Conservation (phyloP, 1,140 invertebrate genomes). For the Aphidius ervi region DNA sequence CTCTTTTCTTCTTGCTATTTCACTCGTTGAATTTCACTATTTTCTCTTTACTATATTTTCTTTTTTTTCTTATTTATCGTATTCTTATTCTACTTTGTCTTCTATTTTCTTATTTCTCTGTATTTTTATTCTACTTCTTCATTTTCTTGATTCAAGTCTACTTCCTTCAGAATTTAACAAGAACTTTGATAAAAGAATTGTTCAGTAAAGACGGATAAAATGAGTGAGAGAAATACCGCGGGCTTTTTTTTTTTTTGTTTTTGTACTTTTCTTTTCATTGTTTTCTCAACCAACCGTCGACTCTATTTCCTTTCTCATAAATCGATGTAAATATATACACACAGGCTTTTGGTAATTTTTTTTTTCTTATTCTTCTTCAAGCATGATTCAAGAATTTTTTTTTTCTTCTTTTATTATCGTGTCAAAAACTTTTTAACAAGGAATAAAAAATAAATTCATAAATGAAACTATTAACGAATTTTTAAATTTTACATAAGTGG, state of each 20-base stretch:
- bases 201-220: not conserved
- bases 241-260: not conserved
- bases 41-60: not conserved
- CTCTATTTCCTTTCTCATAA: conserved; percentile 16
- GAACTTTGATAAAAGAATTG: too few relatives aligned
- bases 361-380: not conserved
- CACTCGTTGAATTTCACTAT: not conserved
- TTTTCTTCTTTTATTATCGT: too few relatives aligned
- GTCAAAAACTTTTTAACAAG: too few relatives aligned
- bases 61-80: not conserved
- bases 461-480: too few relatives aligned
- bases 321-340: conserved; percentile 16
- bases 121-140: not conserved
- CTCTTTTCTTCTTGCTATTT: not conserved
- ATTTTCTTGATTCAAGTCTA: not conserved
- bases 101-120: not conserved
- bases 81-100: not conserved
- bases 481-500: too few relatives aligned
- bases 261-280: conserved; percentile 12
- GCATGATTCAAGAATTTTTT: too few relatives aligned
- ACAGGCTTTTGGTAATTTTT: conserved; percentile 13
- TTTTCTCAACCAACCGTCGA: conserved; percentile 6
- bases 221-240: conserved; percentile 1
- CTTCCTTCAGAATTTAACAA: not conserved
- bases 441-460: too few relatives aligned